Conservation (phyloP, 1,140 invertebrate genomes). For the Drosophila sulfurigaster region DNA sequence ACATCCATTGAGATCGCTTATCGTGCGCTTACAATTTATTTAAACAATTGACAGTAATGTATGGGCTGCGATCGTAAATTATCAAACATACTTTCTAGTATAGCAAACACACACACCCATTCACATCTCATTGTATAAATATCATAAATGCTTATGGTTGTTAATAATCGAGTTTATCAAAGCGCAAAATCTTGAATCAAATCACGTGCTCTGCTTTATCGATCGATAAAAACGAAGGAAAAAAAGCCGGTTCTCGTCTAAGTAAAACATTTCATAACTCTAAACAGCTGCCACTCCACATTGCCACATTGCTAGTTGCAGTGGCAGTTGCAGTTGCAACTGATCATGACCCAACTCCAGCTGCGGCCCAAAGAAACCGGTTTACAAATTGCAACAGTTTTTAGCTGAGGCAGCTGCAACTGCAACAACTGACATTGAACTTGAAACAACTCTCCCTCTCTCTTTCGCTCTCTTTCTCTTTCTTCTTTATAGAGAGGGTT, state of each 20-base stretch:
- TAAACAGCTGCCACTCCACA: slow-evolving; percentile 48
- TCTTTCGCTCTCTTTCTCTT: not conserved
- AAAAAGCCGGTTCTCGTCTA: slow-evolving; percentile 43
- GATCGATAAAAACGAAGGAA: slow-evolving; percentile 3
- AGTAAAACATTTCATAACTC: slow-evolving; percentile 3
- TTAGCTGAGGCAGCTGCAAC: slow-evolving; percentile 39
- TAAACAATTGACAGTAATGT: slow-evolving; percentile 77
- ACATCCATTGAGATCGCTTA: slow-evolving; percentile 45
- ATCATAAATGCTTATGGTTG: not conserved
- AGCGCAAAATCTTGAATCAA: slow-evolving; percentile 32
- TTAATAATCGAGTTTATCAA: slow-evolving; percentile 19
- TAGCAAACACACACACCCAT: not conserved
- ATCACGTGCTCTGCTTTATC: slow-evolving; percentile 46
- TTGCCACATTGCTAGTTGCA: slow-evolving; percentile 13
- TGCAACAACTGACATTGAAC: slow-evolving; percentile 74
- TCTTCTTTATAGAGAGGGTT: slow-evolving; percentile 10
- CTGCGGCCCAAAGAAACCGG: slow-evolving; percentile 53
- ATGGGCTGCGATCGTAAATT: slow-evolving; percentile 62
- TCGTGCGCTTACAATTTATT: slow-evolving; percentile 53
- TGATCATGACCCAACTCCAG: slow-evolving; percentile 42
- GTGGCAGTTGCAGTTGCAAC: slow-evolving; percentile 37
- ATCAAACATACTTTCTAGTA: slow-evolving; percentile 56
- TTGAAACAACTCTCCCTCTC: slow-evolving; percentile 46
- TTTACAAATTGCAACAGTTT: slow-evolving; percentile 64
- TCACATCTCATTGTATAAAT: slow-evolving; percentile 1